A percentile compares a stretch with the other conserved stretches of the same genome.
These are phyloP conservation scores for Metopolophium dirhodum DNA, from an alignment of 1,140 invertebrate genomes.

Conservation along the genomic window DNA sequence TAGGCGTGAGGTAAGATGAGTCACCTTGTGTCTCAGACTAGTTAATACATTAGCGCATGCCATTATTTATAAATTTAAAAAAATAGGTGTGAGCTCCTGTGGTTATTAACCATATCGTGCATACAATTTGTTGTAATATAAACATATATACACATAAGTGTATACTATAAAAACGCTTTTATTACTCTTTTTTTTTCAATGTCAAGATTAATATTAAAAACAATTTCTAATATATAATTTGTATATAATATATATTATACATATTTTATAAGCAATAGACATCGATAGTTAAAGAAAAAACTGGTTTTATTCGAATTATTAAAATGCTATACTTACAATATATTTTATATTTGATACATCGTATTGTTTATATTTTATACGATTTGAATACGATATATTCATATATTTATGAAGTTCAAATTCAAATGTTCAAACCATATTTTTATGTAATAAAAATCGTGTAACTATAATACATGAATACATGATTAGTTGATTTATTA, in stretches of 20 bases:
- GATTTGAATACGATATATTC: background rate
- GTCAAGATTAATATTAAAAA: background rate
- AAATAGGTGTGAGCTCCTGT: background rate
- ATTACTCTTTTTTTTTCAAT: background rate
- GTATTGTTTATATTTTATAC: background rate
- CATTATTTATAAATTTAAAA: conserved; percentile 8
- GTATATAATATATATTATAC: too few relatives aligned
- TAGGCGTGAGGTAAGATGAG: background rate
- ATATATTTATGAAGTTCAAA: background rate
- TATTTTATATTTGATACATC: background rate
- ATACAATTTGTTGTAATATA: background rate
- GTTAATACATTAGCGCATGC: background rate
- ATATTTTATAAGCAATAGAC: background rate
- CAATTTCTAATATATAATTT: background rate
- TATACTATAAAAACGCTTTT: background rate
- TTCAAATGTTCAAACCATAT: background rate
- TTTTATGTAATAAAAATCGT: background rate
- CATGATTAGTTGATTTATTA: background rate
- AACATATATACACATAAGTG: background rate
- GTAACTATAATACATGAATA: background rate
- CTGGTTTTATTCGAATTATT: background rate
- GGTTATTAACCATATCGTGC: background rate
- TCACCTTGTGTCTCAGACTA: background rate
- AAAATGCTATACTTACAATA: background rate
- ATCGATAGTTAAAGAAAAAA: background rate